Evolutionary conservation across 2,888 invertebrate genomes (phyloP), one percentile per base, ranked within the genome.

Genomic region (Epinotia bilunana): DNA sequence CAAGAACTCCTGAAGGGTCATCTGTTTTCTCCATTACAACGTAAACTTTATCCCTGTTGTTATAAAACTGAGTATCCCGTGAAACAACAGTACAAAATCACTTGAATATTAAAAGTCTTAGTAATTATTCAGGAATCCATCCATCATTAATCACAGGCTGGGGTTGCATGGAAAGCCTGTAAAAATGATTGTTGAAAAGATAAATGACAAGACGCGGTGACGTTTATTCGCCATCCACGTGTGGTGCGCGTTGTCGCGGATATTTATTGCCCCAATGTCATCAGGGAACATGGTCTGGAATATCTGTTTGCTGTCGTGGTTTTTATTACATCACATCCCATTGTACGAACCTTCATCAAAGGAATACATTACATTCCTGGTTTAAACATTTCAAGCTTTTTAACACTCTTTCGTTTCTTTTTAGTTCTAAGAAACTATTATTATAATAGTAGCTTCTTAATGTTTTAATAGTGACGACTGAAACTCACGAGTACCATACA

Each of bases 121-220:
- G 93, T 94, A 94, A 94, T 94, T 94, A 94, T 94, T 94, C 93
- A 93, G 93, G 93, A 93, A 93, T 94, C 93, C 92, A 94, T 94
- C 93, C 92, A 93, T 94, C 94, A 94, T 94, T 94, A 94, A 94
- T 94, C 94, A 93, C 90, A 87, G 86, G 86, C 81, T 90, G 88
- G 90, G 91, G 90, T 90, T 84, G 86, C 84, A 84, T 90, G 89
- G 90, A 88, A 90, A 90, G 88, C 91, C 84, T 91, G 92, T 93
- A 93, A 94, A 93, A 92, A 93, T 93, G 83, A 93, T 93, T 93
- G 92, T 93, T 91, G 89, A 89, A 89, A 90, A 93, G 94, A 94
- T 93, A 93, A 93, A 94, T 94, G 91, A 89, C 85, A 91, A 91
- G 91, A 93, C 88, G 87, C 83, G 88, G 81, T 92, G 92, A 91